phyloP scores from a whole-genome alignment of 2,888 invertebrate species.

The Bembecia ichneumoniformis region DNA sequence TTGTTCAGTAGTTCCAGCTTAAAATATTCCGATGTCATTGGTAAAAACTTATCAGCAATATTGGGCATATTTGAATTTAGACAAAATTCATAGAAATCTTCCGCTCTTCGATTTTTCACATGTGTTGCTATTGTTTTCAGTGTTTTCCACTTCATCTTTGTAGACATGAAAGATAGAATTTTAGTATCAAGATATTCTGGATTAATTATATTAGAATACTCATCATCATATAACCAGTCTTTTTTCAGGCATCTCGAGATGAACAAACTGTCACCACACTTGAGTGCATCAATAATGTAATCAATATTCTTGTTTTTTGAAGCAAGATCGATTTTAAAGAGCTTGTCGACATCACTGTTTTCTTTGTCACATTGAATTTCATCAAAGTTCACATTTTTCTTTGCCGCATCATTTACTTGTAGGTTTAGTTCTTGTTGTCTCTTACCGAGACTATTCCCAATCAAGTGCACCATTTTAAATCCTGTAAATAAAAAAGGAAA shows the following conservation, averaged over 20 bases:
- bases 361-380: slow-evolving; percentile 19
- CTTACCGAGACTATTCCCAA: slow-evolving; percentile 26
- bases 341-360: slow-evolving; percentile 32
- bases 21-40: slow-evolving; percentile 26
- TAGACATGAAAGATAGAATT: slow-evolving; percentile 43
- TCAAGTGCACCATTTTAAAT: slow-evolving; percentile 24
- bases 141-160: slow-evolving; percentile 40
- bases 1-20: slow-evolving; percentile 27
- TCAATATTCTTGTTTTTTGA: slow-evolving; percentile 33
- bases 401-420: slow-evolving; percentile 24
- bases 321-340: slow-evolving; percentile 48
- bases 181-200: slow-evolving; percentile 30
- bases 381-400: slow-evolving; percentile 18
- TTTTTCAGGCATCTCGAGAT: slow-evolving; percentile 40
- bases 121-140: slow-evolving; percentile 25
- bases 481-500: neutral
- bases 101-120: slow-evolving; percentile 26
- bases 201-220: slow-evolving; percentile 28
- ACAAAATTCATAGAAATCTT: slow-evolving; percentile 35
- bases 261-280: slow-evolving; percentile 36
- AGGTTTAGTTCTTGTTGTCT: slow-evolving; percentile 30
- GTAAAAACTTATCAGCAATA: slow-evolving; percentile 34
- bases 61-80: slow-evolving; percentile 16
- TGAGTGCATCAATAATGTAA: slow-evolving; percentile 36
- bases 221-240: slow-evolving; percentile 32